Conservation (phyloP, 2,113 vertebrate genomes). For the Microtus oregoni region DNA sequence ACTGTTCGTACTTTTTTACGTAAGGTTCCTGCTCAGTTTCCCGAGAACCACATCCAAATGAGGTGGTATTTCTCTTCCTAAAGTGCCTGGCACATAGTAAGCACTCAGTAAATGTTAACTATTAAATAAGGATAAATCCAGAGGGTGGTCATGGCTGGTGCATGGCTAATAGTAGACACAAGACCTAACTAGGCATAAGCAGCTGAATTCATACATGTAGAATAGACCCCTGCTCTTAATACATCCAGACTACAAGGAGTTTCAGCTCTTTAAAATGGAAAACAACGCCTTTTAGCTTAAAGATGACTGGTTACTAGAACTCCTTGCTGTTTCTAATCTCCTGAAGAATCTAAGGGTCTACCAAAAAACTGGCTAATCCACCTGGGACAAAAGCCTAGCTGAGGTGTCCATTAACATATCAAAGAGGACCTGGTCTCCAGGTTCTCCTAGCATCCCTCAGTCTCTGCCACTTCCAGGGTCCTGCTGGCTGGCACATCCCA, state of each 20-base stretch:
- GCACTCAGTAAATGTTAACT: conserved; percentile 80
- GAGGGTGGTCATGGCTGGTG: neutral
- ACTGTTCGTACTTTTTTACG: neutral
- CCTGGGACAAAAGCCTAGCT: neutral
- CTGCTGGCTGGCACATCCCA: neutral
- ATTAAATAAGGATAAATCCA: conserved; percentile 25
- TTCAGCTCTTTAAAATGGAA: conserved; percentile 23
- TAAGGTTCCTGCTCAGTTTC: conserved; percentile 29
- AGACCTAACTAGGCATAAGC: too few species aligned
- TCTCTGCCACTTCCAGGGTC: neutral
- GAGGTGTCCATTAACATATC: neutral
- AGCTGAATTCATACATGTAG: neutral
- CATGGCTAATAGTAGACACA: neutral
- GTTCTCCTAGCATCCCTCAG: neutral
- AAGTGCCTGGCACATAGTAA: conserved; percentile 76
- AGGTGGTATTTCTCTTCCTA: conserved; percentile 1
- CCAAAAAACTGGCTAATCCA: neutral
- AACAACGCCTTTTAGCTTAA: neutral
- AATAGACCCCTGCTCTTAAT: neutral
- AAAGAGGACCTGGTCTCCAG: neutral
- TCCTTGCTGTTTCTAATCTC: conserved; percentile 23
- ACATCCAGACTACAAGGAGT: neutral
- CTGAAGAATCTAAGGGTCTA: neutral
- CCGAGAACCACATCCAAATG: neutral
- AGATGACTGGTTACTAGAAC: neutral